Evolutionary conservation across 2,113 vertebrate species (phyloP).

Genomic region (Ardeotis arabs): DNA sequence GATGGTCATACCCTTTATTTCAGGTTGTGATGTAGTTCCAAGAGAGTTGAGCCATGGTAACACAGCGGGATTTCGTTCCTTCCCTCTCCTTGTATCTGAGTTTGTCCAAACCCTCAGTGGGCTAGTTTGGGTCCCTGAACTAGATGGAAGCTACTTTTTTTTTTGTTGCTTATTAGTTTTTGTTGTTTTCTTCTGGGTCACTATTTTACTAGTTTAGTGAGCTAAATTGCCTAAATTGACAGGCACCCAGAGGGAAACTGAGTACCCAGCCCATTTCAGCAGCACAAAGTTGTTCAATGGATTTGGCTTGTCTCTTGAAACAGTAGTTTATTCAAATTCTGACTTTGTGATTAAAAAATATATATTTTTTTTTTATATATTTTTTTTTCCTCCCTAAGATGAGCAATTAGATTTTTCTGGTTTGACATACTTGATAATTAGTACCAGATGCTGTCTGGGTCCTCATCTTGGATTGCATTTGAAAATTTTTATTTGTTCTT

Average conservation of each 20-base stretch:
- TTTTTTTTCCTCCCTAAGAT: not conserved
- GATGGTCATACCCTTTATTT: accelerated
- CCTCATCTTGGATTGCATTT: not conserved
- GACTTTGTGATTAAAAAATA: not conserved
- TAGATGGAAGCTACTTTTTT: not conserved
- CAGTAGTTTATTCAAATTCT: not conserved
- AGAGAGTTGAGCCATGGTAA: not conserved
- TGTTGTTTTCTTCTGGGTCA: not conserved
- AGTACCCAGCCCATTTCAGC: not conserved
- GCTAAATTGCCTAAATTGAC: not conserved
- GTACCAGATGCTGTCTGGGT: not conserved
- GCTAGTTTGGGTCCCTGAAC: not conserved
- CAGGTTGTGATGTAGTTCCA: not conserved
- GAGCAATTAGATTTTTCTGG: not conserved
- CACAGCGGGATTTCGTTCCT: not conserved
- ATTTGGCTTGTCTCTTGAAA: not conserved
- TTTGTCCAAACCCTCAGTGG: not conserved
- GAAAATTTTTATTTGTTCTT: not conserved
- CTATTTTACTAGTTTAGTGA: not conserved
- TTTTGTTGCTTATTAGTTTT: not conserved
- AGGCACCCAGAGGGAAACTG: not conserved
- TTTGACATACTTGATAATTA: not conserved
- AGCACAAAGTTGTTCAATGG: not conserved
- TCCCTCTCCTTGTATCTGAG: not conserved
- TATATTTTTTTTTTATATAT: too few species aligned